Conservation (phyloP, 2,797 vertebrate species). For the Monodelphis domestica region DNA sequence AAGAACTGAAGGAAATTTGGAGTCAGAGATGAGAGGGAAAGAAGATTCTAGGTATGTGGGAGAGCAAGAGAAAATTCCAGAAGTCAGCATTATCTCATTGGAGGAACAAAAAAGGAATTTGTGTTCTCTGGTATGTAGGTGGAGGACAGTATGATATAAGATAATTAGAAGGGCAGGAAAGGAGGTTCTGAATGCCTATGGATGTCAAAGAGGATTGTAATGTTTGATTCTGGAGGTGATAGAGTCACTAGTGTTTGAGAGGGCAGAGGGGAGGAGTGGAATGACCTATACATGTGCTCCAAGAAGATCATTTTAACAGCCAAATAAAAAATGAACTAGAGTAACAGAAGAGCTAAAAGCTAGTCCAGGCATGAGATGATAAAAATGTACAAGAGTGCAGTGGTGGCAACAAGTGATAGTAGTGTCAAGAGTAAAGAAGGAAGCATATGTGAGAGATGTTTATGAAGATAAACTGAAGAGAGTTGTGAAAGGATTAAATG, state of each 20-base stretch:
- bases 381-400: background rate
- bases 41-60: background rate
- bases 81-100: background rate
- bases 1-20: background rate
- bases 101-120: background rate
- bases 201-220: background rate
- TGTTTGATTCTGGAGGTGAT: background rate
- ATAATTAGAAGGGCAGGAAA: background rate
- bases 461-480: background rate
- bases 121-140: background rate
- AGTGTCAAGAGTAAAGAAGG: background rate
- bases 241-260: background rate
- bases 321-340: background rate
- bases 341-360: background rate
- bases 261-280: background rate
- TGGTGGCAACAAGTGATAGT: background rate
- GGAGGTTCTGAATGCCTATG: background rate
- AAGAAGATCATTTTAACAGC: background rate
- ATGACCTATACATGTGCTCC: background rate
- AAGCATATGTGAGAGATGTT: background rate
- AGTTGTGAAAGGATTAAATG: background rate
- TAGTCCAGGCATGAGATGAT: background rate
- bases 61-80: background rate
- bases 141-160: background rate
- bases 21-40: background rate